A percentile compares a stretch with the other conserved stretches of the same genome.
Conservation (phyloP, 2,113 vertebrate genomes). For the Cygnus atratus region DNA sequence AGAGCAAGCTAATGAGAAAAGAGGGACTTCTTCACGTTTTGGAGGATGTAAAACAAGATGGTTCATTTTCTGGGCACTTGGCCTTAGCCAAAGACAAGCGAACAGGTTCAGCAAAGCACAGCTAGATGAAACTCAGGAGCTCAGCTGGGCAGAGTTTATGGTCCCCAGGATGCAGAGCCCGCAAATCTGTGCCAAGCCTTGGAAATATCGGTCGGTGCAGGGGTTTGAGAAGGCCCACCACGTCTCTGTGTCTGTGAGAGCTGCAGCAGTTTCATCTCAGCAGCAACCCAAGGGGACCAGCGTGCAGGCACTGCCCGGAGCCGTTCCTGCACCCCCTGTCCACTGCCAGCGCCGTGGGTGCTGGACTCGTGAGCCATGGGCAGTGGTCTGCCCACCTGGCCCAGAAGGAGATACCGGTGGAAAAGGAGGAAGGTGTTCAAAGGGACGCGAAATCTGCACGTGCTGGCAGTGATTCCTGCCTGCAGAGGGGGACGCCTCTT, state of each 20-base stretch:
- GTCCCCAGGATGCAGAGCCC: not conserved
- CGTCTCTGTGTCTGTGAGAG: not conserved
- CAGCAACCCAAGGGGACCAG: fast-evolving
- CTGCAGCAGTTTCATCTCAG: fast-evolving
- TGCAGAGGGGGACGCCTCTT: fast-evolving
- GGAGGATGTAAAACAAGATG: not conserved
- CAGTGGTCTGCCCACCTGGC: not conserved
- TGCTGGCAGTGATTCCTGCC: not conserved
- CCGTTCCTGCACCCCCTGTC: not conserved
- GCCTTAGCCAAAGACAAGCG: not conserved
- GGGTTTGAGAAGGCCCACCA: not conserved
- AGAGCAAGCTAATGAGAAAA: conserved; percentile 6
- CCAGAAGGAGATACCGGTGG: not conserved
- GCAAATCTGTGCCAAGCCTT: not conserved
- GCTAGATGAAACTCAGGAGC: not conserved
- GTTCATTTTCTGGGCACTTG: not conserved
- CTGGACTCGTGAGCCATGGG: not conserved
- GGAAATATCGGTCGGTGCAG: not conserved
- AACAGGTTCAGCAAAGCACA: not conserved
- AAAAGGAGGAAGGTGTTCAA: not conserved
- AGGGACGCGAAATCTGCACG: not conserved
- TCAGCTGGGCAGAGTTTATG: too few species aligned
- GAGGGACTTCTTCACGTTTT: not conserved
- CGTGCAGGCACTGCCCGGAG: fast-evolving
- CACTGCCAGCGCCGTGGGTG: fast-evolving